Evolutionary conservation across 2,797 vertebrate species (phyloP).

Genomic region (Sphaeramia orbicularis): DNA sequence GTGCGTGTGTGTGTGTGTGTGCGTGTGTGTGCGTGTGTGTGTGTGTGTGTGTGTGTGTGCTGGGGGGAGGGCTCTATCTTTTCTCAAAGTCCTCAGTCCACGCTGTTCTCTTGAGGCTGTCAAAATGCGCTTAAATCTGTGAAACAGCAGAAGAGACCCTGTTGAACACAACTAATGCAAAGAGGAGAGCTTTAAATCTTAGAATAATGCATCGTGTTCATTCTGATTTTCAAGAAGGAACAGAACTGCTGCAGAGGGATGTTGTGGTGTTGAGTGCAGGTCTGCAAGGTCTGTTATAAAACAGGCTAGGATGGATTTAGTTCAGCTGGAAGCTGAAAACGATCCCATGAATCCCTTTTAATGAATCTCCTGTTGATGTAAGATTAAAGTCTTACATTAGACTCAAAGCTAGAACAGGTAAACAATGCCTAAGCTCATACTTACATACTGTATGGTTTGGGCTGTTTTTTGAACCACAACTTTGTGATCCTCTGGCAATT

Average conservation of each 20-base stretch:
- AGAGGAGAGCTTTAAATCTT: constrained; percentile 30
- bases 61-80: constrained; percentile 17
- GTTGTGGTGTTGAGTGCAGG: neutral
- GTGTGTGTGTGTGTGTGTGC: neutral
- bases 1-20: too few species aligned
- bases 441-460: neutral
- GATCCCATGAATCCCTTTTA: constrained; percentile 21
- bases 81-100: constrained; percentile 37
- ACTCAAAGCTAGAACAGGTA: neutral
- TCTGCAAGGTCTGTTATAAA: constrained; percentile 7
- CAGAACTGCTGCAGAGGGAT: constrained; percentile 10
- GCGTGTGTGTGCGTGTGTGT: neutral
- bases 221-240: constrained; percentile 10
- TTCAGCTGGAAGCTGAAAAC: neutral
- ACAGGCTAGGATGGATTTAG: constrained; percentile 10
- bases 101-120: constrained; percentile 30
- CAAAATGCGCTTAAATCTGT: constrained; percentile 36
- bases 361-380: neutral
- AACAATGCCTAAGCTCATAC: neutral
- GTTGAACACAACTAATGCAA: constrained; percentile 33
- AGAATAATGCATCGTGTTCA: constrained; percentile 24
- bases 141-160: constrained; percentile 21
- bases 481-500: neutral
- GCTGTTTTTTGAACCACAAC: neutral
- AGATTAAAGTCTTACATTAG: constrained; percentile 1